Evolutionary conservation across 2,113 vertebrate species (phyloP), one percentile per base, ranked within the genome.

Genomic region (Nyctereutes procyonoides): DNA sequence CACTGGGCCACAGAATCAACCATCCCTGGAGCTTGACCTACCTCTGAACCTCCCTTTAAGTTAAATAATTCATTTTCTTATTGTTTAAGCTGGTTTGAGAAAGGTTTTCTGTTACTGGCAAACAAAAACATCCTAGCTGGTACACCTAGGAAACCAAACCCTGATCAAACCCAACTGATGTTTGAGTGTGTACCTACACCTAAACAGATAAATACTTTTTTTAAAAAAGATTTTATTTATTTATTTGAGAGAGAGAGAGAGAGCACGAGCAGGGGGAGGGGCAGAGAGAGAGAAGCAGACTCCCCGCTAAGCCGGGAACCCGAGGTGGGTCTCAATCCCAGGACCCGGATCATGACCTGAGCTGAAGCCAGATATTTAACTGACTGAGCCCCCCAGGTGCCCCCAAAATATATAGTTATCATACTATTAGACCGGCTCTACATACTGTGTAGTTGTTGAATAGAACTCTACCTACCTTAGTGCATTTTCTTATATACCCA

Each of bases 11-110:
- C 26, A 5, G 30, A 35, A 48, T 92, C 53, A 69, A 17, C 76
- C 48, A 77, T 2, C 35, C 80, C 63, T 60, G 43, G 69, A 63
- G 43, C 6, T 58, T 88, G 81, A 93, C 76, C 53, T n/a, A 3
- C 8, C 19, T 55, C 51, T 94, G 79, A 95, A 76, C 53, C 35
- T 82, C 56, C 15, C 60, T 73, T 96, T 56, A 65, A 90, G 15
- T 90, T 97, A 80, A 92, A 90, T 94, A 83, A 90, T 95, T 95
- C n/a, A 76, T 93, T 65, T 83, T 63, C 82, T 88, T 90, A 76
- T 58, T 90, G 58, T 92, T 74, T 74, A 58, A 81, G 93, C 73
- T 71, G 35, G 65, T 76, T 93, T 32, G 53, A 65, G 32, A 84
- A 73, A 90, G 88, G 85, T 63, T 94, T 97, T 96, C 83, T 96